Evolutionary conservation across 2,888 invertebrate genomes (phyloP), one percentile per base, ranked within the genome.

Genomic region (Pristionchus maxplancki): DNA sequence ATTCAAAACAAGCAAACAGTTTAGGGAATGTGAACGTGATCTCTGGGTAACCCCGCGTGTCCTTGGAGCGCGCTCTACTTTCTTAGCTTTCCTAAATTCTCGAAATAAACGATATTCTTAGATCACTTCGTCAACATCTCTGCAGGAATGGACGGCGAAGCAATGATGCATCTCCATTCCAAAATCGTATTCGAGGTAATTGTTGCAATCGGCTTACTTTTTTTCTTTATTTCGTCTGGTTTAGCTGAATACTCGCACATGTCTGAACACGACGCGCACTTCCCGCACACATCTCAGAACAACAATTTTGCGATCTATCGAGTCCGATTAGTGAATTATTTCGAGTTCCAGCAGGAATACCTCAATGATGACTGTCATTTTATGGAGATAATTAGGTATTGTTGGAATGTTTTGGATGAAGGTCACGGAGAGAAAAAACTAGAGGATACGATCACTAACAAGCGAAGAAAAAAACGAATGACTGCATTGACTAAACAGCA

Each of bases 61-160:
- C 44, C 37, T 78, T 78, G 40, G n/a, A 40, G n/a, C 37, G n/a
- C 28, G 40, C 17, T 78, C 44, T 44, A 40, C n/a, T n/a, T 81
- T 37, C 6, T 0, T 24, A 48, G 48, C 28, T 20, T n/a, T 15
- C 71, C 0, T 71, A 24, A 71, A 20, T 44, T 78, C 40, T 78
- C 78, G 24, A 78, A 78, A 78, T 44, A 78, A 28, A 13, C 40
- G 1, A 28, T 62, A 8, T 24, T 53, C 34, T 2, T 6, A 87
- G 86, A 87, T 87, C 86, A 87, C 34, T 87, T 87, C 31, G 71
- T 87, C n/a, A 87, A 87, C 37, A 50, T 87, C 4, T 87, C 86
- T 3, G 34, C 48, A 13, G 86, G 86, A 0, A 71, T 87, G 71
- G 86, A 87, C n/a, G 86, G 86, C 20, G 86, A 87, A 34, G 86